Conservation (phyloP, 2,888 invertebrate genomes). For the Pogonocherus hispidulus region DNA sequence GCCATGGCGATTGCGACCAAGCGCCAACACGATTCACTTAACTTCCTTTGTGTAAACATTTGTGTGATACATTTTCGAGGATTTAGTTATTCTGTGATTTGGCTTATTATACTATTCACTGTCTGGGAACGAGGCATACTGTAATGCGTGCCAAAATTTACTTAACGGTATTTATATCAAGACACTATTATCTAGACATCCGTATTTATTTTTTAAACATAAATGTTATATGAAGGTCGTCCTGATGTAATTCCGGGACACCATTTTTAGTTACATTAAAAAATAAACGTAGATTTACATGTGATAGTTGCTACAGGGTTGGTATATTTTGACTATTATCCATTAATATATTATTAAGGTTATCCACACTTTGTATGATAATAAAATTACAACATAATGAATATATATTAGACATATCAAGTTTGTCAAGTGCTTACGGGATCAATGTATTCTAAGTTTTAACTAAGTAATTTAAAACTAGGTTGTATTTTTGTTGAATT, state of each 20-base stretch:
- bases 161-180: not conserved
- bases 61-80: not conserved
- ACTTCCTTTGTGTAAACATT: not conserved
- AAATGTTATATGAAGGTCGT: not conserved
- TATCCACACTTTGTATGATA: too few relatives aligned
- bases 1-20: not conserved
- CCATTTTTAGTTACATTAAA: too few relatives aligned
- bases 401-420: too few relatives aligned
- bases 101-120: not conserved
- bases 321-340: too few relatives aligned
- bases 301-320: too few relatives aligned
- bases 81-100: not conserved
- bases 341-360: too few relatives aligned
- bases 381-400: too few relatives aligned
- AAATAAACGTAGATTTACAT: too few relatives aligned
- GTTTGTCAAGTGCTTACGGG: too few relatives aligned
- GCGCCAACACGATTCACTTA: not conserved
- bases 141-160: not conserved
- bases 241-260: not conserved
- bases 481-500: constrained; percentile 36
- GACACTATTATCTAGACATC: too few relatives aligned
- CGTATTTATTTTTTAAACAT: not conserved
- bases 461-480: not conserved
- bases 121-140: not conserved
- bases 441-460: too few relatives aligned